A percentile compares a stretch with the other conserved stretches of the same genome.
Conservation (phyloP, 2,888 invertebrate species). For the Drosophila kambysellisi region DNA sequence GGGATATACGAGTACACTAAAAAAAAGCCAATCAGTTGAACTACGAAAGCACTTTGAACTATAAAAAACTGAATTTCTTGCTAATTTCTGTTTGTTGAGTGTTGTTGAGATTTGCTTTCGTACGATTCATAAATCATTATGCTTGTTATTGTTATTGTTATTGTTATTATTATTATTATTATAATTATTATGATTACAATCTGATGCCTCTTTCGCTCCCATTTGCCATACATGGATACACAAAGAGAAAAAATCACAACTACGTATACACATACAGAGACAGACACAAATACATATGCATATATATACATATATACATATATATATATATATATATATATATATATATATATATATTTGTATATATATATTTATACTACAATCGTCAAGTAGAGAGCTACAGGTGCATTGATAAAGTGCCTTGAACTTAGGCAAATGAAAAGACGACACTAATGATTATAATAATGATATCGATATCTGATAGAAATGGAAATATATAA, state of each 20-base stretch:
- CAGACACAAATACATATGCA: slow-evolving; percentile 34
- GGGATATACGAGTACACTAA: slow-evolving; percentile 39
- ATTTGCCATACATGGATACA: slow-evolving; percentile 82
- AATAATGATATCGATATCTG: slow-evolving; percentile 10
- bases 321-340: slow-evolving; percentile 7
- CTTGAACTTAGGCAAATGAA: slow-evolving; percentile 37
- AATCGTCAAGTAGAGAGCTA: slow-evolving; percentile 16
- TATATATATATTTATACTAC: slow-evolving; percentile 13
- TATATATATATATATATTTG: neutral
- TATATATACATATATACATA: slow-evolving; percentile 10
- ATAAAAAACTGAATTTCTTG: slow-evolving; percentile 5
- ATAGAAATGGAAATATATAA: slow-evolving; percentile 10
- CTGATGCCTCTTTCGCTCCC: slow-evolving; percentile 84
- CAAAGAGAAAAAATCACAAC: slow-evolving; percentile 58
- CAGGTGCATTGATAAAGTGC: slow-evolving; percentile 51
- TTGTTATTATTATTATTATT: slow-evolving; percentile 42
- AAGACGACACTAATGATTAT: slow-evolving; percentile 28
- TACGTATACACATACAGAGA: slow-evolving; percentile 44
- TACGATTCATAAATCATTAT: slow-evolving; percentile 44
- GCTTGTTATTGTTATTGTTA: slow-evolving; percentile 43
- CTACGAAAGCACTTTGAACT: slow-evolving; percentile 67
- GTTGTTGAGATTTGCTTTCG: slow-evolving; percentile 32
- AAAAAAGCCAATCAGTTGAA: slow-evolving; percentile 70
- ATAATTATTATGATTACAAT: slow-evolving; percentile 76
- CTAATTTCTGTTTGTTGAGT: slow-evolving; percentile 15